Percentiles rank a stretch among this genome's conserved stretches.
Evolutionary conservation across 2,113 vertebrate genomes (phyloP).

Genomic region (Trogon surrucura): DNA sequence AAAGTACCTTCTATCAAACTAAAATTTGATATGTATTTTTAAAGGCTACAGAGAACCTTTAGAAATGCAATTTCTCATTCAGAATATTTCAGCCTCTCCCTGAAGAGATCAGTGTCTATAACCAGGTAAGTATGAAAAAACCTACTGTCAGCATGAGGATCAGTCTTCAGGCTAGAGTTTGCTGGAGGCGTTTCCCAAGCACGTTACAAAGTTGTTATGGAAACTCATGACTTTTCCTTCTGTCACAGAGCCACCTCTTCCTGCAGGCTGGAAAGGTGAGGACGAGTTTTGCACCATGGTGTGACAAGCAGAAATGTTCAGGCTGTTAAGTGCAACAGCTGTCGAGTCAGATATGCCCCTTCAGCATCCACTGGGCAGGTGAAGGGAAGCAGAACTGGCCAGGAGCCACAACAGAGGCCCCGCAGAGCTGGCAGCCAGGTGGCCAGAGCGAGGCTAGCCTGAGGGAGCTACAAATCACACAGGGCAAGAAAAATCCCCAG

Average conservation of each 20-base stretch:
- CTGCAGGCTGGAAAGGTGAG: neutral
- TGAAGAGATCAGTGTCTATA: neutral
- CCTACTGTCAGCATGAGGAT: neutral
- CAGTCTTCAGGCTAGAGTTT: neutral
- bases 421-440: neutral
- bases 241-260: neutral
- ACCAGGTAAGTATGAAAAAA: neutral
- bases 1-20: neutral
- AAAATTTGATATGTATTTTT: neutral
- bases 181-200: neutral
- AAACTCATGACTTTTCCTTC: neutral
- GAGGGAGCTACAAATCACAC: rapidly evolving
- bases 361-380: neutral
- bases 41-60: neutral
- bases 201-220: neutral
- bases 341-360: neutral
- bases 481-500: neutral
- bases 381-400: neutral
- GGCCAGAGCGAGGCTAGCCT: neutral
- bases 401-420: neutral
- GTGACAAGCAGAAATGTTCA: neutral
- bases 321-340: neutral
- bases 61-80: neutral
- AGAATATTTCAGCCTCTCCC: neutral
- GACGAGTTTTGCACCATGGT: neutral